Evolutionary conservation across 2,888 invertebrate genomes (phyloP), one percentile per base, ranked within the genome.

Genomic region (Terebella lapidaria): DNA sequence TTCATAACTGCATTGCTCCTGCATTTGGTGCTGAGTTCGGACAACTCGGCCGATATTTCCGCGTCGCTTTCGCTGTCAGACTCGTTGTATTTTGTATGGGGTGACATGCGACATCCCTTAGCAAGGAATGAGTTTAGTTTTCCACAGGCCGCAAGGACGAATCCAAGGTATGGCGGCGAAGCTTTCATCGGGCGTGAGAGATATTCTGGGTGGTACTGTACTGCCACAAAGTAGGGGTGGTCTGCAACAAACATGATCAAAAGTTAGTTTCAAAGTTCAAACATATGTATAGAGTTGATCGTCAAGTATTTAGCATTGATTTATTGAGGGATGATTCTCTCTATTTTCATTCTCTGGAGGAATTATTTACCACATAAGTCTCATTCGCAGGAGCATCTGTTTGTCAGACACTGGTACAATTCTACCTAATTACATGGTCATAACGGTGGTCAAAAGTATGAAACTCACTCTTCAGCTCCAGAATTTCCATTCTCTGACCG

Each of bases 121-220:
- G 65, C 68, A 18, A 76, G 70, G 67, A 72, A 79, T 15, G 68
- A 85, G 84, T 87, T 85, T 30, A 96, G 83, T 79, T 91, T 90
- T 2, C 90, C 90, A 58, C 88, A 87, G 0, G 94, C 88, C 3
- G 97, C 95, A 64, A 97, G 84, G 70, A 99, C 88, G 1, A 99
- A 84, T 66, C 99, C 99, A 67, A 96, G 83, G 81, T 96, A 99
- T 4, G 94, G 94, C 2, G 97, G 93, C 25, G 95, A 95, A 0
- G 96, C 94, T 54, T 76, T 76, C 71, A 79, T 68, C 1, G 81
- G 80, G 1, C 95, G 85, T 0, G 94, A 93, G 63, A 94, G 84
- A 79, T 97, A 99, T 81, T 99, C 99, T 0, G 99, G 99, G 82
- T 99, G 99, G 82, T 90, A 99, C 82, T 99, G 99, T 1, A 94